phyloP scores from a whole-genome alignment of 2,797 vertebrate genomes.

The Cossypha niveicapilla region DNA sequence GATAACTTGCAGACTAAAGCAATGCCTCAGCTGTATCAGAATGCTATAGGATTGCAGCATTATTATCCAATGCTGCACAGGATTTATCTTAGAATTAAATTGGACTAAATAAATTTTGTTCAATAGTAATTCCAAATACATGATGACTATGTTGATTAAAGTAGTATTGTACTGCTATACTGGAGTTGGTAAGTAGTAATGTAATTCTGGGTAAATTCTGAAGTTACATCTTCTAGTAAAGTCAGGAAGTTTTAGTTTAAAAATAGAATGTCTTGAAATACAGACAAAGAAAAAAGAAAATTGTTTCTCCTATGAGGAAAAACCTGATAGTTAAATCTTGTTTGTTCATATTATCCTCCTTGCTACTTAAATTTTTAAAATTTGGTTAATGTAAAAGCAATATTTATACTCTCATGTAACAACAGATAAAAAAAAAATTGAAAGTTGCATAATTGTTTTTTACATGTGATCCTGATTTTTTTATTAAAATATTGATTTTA shows the following conservation, averaged over 20 bases:
- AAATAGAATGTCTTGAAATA: neutral
- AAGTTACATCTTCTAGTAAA: neutral
- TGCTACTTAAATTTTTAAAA: neutral
- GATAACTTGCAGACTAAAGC: neutral
- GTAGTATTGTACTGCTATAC: neutral
- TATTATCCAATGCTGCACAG: neutral
- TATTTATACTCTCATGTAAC: neutral
- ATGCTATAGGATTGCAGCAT: neutral
- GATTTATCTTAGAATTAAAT: neutral
- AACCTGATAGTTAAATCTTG: neutral
- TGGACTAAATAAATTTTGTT: neutral
- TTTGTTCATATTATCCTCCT: neutral
- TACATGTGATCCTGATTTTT: neutral
- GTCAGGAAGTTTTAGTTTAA: neutral
- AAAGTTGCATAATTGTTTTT: neutral
- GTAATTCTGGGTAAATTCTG: neutral
- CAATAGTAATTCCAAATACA: neutral
- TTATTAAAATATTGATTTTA: neutral
- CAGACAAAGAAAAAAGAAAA: neutral
- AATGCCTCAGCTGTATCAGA: neutral
- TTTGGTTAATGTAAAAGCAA: neutral
- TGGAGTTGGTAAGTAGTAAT: neutral
- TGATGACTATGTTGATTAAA: neutral
- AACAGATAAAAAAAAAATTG: neutral
- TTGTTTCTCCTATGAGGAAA: neutral